Conservation (phyloP, 2,113 vertebrate genomes). For the Leptosomus discolor region DNA sequence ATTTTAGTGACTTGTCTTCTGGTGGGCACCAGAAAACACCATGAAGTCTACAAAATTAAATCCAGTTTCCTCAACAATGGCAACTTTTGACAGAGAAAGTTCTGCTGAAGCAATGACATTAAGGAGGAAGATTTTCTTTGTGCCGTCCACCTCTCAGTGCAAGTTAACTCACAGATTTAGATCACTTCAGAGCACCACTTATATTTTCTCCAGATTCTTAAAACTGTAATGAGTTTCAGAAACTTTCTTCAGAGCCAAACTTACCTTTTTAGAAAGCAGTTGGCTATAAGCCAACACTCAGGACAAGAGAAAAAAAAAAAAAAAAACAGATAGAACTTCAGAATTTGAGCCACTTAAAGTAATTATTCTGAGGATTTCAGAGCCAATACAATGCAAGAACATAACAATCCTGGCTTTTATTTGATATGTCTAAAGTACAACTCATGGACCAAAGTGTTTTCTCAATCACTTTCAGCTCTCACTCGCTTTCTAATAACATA, state of each 20-base stretch:
- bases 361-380: background rate
- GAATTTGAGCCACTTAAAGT: background rate
- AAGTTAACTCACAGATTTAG: background rate
- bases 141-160: background rate
- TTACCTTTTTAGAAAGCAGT: background rate
- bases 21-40: background rate
- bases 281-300: background rate
- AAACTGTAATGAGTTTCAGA: background rate
- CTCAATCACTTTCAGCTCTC: background rate
- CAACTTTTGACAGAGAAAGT: background rate
- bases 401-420: background rate
- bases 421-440: background rate
- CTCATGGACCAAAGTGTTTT: background rate
- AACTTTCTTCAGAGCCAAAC: background rate
- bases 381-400: background rate
- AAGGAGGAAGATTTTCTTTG: background rate
- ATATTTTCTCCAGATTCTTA: background rate
- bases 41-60: background rate
- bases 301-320: background rate
- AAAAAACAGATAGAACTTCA: too few relatives aligned
- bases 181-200: background rate
- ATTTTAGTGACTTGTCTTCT: background rate
- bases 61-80: background rate
- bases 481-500: background rate
- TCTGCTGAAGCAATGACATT: background rate